Evolutionary conservation across 2,888 invertebrate species (phyloP).

Genomic region (Prosopocoilus inquinatus): DNA sequence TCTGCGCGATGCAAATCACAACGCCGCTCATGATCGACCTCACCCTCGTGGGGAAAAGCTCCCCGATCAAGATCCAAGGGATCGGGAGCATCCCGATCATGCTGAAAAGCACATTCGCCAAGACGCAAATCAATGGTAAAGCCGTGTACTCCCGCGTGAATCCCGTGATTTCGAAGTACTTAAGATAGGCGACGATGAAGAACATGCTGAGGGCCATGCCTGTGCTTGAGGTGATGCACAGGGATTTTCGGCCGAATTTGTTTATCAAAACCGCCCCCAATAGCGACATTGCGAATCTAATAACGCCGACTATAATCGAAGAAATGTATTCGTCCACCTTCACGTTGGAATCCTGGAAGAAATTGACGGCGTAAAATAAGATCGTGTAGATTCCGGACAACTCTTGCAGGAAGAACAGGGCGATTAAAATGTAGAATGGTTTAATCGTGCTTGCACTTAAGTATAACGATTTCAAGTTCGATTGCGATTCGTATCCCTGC

Average conservation of each 20-base stretch:
- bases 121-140: slow-evolving; percentile 56
- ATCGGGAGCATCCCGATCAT: slow-evolving; percentile 74
- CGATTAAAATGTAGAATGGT: slow-evolving; percentile 64
- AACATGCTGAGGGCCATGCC: slow-evolving; percentile 66
- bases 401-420: slow-evolving; percentile 70
- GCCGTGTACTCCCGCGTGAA: slow-evolving; percentile 17
- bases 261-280: slow-evolving; percentile 66
- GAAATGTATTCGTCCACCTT: slow-evolving; percentile 64
- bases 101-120: slow-evolving; percentile 68
- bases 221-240: slow-evolving; percentile 64
- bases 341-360: slow-evolving; percentile 67
- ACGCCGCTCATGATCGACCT: slow-evolving; percentile 69
- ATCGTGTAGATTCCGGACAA: slow-evolving; percentile 72
- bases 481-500: slow-evolving; percentile 19
- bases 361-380: slow-evolving; percentile 69
- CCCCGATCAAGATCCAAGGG: slow-evolving; percentile 75
- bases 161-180: slow-evolving; percentile 43
- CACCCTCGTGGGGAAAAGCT: slow-evolving; percentile 67
- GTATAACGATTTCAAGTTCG: slow-evolving; percentile 32
- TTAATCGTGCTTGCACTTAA: slow-evolving; percentile 61
- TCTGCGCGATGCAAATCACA: slow-evolving; percentile 68
- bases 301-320: slow-evolving; percentile 67
- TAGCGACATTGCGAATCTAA: slow-evolving; percentile 65
- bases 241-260: slow-evolving; percentile 60
- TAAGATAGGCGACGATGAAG: slow-evolving; percentile 40